A percentile compares a stretch with the other conserved stretches of the same genome.
Conservation (phyloP, 2,113 vertebrate species). For the Onychorhynchus coronatus region DNA sequence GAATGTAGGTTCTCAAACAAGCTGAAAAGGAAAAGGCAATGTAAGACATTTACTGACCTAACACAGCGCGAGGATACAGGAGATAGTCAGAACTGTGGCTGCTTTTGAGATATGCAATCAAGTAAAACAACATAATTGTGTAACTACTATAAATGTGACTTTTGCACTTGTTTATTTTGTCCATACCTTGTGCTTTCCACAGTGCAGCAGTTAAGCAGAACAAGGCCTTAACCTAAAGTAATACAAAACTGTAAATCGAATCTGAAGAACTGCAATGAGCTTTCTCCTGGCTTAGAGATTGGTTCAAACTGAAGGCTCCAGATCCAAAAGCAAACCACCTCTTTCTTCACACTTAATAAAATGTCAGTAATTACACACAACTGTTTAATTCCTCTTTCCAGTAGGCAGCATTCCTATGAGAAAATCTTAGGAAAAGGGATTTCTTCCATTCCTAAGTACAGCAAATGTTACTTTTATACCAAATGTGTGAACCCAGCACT, state of each 20-base stretch:
- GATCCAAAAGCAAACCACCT: neutral
- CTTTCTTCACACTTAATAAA: neutral
- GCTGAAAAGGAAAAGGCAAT: neutral
- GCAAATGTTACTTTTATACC: neutral
- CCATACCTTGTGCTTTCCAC: neutral
- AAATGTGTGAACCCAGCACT: neutral
- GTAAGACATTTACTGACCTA: neutral
- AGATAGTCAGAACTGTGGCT: neutral
- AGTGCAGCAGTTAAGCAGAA: neutral
- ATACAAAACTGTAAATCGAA: neutral
- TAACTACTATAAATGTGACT: neutral
- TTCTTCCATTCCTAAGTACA: neutral
- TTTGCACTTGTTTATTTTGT: neutral
- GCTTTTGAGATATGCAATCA: neutral
- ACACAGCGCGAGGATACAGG: neutral
- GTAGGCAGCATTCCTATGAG: neutral
- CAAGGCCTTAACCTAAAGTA: neutral
- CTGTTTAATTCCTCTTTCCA: neutral
- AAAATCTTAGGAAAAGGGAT: neutral
- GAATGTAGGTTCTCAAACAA: neutral
- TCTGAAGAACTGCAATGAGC: neutral
- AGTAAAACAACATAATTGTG: rapidly evolving
- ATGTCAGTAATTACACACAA: neutral
- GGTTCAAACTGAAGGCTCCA: neutral
- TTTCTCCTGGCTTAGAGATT: neutral